Evolutionary conservation across 2,113 vertebrate genomes (phyloP).

Genomic region (Potamarius usumacintae): DNA sequence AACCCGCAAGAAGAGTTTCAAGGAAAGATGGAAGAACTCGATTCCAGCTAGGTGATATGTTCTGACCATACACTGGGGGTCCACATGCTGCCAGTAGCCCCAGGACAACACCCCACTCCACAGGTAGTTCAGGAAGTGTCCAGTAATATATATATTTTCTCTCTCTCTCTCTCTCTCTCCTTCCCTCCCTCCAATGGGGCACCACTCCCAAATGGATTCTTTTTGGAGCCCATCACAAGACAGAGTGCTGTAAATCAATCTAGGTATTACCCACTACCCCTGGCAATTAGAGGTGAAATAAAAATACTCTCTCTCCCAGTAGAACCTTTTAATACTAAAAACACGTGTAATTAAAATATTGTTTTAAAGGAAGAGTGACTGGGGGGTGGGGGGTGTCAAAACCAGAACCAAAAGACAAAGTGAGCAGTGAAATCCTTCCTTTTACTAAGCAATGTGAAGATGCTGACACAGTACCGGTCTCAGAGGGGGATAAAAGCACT

Average conservation of each 20-base stretch:
- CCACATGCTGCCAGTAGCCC: not conserved
- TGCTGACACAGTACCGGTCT: conserved; percentile 58
- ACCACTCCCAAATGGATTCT: not conserved
- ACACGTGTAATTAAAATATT: not conserved
- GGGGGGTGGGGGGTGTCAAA: not conserved
- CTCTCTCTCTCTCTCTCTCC: no score
- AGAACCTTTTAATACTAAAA: not conserved
- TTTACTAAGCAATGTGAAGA: not conserved
- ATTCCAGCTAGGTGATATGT: not conserved
- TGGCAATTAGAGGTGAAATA: not conserved
- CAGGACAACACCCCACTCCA: not conserved
- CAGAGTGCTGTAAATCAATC: not conserved
- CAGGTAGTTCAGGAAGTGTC: not conserved
- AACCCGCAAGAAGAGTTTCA: not conserved
- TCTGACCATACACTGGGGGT: not conserved
- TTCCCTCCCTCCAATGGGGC: not conserved
- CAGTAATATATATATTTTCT: not conserved
- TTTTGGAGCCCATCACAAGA: not conserved
- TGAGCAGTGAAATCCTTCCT: not conserved
- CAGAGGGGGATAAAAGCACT: conserved; percentile 69
- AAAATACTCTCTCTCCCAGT: not conserved
- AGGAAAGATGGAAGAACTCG: not conserved
- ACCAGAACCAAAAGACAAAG: not conserved
- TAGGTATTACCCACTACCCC: not conserved
- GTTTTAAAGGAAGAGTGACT: not conserved